Evolutionary conservation across 2,797 vertebrate species (phyloP), one percentile per base, ranked within the genome.

Genomic region (Eulemur rubriventer): DNA sequence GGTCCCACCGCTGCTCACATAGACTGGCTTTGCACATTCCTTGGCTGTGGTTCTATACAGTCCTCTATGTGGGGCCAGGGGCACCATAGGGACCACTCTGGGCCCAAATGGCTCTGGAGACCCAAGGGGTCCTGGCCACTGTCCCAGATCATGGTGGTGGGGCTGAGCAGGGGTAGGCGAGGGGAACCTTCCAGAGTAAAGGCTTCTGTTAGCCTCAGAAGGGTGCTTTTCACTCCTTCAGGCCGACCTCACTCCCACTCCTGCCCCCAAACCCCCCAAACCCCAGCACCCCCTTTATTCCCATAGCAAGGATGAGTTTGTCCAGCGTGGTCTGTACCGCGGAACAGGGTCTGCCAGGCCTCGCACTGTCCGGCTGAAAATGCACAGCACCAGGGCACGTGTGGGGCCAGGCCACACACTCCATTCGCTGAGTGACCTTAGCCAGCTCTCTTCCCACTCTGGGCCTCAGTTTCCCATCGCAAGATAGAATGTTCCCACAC

Each of bases 151-250:
- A 18, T 10, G 11, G 46, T 48, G 55, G 69, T n/a, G 3, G 33
- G 69, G 9, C 5, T 11, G 12, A 55, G 73, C 28, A 55, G 41
- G 35, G 30, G 50, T 65, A 55, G n/a, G 6, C 18, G n/a, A 88
- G 86, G 26, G 52, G 52, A 95, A 81, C n/a, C 92, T 83, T 96
- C 75, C 61, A 61, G 76, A 81, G 75, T 17, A 76, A 81, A 90
- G 75, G 63, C 67, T 75, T 87, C 93, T 73, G 10, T 63, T 18
- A 38, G 73, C 43, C 46, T 86, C 78, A 80, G 55, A 67, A 89
- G 17, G 6, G 55, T 24, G 59, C 67, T 65, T 83, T 69, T 89
- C 79, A 88, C 78, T 81, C 20, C 46, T 79, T 52, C 13, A 14
- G 61, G 46, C 41, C 72, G 65, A 88, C 73, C 59, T 93, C 80